A percentile compares a stretch with the other conserved stretches of the same genome.
phyloP scores from a whole-genome alignment of 1,140 invertebrate species.

The Drosophila watanabei region DNA sequence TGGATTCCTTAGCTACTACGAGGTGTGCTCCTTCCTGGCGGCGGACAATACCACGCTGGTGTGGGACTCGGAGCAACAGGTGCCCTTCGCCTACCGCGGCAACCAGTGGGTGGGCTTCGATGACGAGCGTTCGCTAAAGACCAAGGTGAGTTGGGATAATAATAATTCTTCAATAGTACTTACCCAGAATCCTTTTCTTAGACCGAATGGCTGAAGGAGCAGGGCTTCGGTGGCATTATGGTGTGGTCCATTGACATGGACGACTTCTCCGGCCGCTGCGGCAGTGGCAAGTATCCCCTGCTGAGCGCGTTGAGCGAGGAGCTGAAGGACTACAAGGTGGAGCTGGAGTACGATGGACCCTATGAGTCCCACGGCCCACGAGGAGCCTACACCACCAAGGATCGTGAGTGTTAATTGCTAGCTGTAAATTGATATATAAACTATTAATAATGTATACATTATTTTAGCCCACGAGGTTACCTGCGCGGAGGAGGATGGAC shows the following conservation, averaged over 20 bases:
- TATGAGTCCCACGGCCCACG: slow-evolving; percentile 91
- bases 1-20: slow-evolving; percentile 97
- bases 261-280: slow-evolving; percentile 96
- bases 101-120: slow-evolving; percentile 99
- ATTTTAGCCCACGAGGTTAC: slow-evolving; percentile 91
- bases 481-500: slow-evolving; percentile 96
- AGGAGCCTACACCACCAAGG: slow-evolving; percentile 93
- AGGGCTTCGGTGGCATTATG: slow-evolving; percentile 98
- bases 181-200: slow-evolving; percentile 81
- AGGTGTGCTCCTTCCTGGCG: slow-evolving; percentile 97
- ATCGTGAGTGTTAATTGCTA: slow-evolving; percentile 89
- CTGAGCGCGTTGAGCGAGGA: slow-evolving; percentile 95
- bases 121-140: slow-evolving; percentile 95
- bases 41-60: slow-evolving; percentile 96
- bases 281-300: slow-evolving; percentile 95
- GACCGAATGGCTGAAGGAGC: slow-evolving; percentile 97
- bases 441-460: no score
- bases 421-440: no score
- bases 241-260: slow-evolving; percentile 99
- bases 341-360: slow-evolving; percentile 94
- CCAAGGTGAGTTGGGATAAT: slow-evolving; percentile 90
- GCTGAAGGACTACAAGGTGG: slow-evolving; percentile 93
- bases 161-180: not conserved
- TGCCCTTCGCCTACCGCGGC: slow-evolving; percentile 95
- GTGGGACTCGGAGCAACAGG: slow-evolving; percentile 98